Evolutionary conservation across 2,888 invertebrate genomes (phyloP), one percentile per base, ranked within the genome.

Genomic region (Willowsia nigromaculata): DNA sequence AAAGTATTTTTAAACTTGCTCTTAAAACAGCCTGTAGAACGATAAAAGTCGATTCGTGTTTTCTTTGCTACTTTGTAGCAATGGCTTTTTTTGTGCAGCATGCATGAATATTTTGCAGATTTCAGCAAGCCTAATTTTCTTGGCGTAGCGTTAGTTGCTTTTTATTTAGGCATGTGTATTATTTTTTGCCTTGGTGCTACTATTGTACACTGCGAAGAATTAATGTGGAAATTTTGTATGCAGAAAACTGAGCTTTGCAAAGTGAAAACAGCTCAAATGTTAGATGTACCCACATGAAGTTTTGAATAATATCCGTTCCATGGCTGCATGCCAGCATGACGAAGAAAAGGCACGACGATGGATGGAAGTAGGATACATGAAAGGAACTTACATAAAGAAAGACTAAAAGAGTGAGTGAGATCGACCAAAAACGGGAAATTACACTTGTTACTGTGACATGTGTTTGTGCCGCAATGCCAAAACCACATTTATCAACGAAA

Each of bases 281-380:
- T 53, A 40, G 1, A 76, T 71, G n/a, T 11, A 71, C 18, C 3
- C 25, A n/a, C 7, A 40, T 25, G 43, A 56, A 56, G 56, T 56
- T 78, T 78, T n/a, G n/a, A 30, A 30, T 11, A 78, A 56, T 56
- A 78, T 56, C 53, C 56, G 56, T 78, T 62, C 59, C 82, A 62
- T 88, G 88, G 88, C 88, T 82, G 25, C 15, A 50, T 88, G 88
- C 88, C 88, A 88, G 82, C 22, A 62, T 82, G 59, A 88, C 59
- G 76, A 88, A n/a, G 37, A 87, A 65, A 80, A 47, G 62, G 56
- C 47, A 68, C 65, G 37, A 65, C 43, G 33, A 40, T 76, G 74
- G 7, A 40, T 76, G 74, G 7, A 74, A 74, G 13, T 50, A 74
- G 74, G 74, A 74, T 78, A 53, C 78, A 78, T 78, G 37, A 5